Evolutionary conservation across 2,888 invertebrate species (phyloP), one percentile per base, ranked within the genome.

Genomic region (Dorcus hopei): DNA sequence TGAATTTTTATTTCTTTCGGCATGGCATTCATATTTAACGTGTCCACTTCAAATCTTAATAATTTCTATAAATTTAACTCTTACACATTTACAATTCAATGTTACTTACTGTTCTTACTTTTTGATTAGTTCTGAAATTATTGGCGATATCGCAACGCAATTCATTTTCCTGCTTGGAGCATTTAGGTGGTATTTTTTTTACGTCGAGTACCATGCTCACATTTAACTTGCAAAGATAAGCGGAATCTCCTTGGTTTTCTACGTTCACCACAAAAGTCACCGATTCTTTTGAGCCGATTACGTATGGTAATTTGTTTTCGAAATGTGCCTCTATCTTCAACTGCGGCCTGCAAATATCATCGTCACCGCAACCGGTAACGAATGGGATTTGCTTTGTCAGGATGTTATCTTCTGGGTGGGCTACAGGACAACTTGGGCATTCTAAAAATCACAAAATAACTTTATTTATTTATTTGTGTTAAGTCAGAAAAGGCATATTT

Each of bases 281-380:
- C 9, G 65, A 63, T 2, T 65, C 54, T 4, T 61, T 51, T 1
- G 71, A 65, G 0, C 79, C 79, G 43, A 77, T 69, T 2, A 75
- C 61, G 43, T 74, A 70, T 49, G 54, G 52, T 55, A 61, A 69
- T 80, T 81, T 72, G 72, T 50, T 74, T 70, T 57, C 80, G 61
- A 50, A 78, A 49, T 77, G 68, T 16, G 81, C 66, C 0, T 67
- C 70, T 70, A 85, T 72, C 1, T 70, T 69, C 3, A 85, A 70
- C 71, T 80, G 78, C 1, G 85, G 82, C 7, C 74, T 78, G 68
- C 85, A 83, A 52, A 81, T 76, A 41, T 81, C 73, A 59, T 84
- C 83, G 9, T 79, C 75, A 0, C 83, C 84, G 65, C 85, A 86
- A 55, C 81, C 83, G 45, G 80, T 76, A 0, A 81, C 77, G 45